Conservation (phyloP, 2,113 vertebrate genomes). For the Octodon degus region DNA sequence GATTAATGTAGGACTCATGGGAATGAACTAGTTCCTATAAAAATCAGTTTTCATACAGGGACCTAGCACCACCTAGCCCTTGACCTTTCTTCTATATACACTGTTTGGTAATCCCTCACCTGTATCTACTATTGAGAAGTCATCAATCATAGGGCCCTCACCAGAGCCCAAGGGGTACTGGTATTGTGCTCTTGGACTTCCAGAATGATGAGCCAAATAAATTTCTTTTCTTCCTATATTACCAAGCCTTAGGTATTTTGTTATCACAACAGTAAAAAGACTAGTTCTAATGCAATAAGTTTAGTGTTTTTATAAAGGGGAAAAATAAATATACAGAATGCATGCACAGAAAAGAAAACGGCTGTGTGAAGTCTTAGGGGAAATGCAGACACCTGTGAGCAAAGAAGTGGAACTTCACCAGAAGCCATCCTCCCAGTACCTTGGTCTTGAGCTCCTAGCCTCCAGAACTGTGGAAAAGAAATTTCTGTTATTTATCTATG, state of each 20-base stretch:
- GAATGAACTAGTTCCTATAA: neutral
- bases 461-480: neutral
- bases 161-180: neutral
- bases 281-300: neutral
- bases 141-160: neutral
- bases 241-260: neutral
- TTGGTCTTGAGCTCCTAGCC: neutral
- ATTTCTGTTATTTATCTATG: neutral
- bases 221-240: neutral
- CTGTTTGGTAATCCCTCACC: neutral
- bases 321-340: neutral
- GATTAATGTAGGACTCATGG: neutral
- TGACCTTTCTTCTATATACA: neutral
- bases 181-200: neutral
- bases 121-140: neutral
- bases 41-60: neutral
- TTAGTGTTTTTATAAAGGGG: neutral
- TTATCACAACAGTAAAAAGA: neutral
- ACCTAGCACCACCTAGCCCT: too few relatives aligned
- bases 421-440: neutral
- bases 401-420: neutral
- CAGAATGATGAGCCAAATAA: neutral
- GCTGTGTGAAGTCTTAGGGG: accelerated
- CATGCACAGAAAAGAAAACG: neutral
- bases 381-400: neutral